A percentile compares a stretch with the other conserved stretches of the same genome.
These are phyloP conservation scores for Arizona elegans DNA, from an alignment of 2,113 vertebrate species.

Conservation along the genomic window DNA sequence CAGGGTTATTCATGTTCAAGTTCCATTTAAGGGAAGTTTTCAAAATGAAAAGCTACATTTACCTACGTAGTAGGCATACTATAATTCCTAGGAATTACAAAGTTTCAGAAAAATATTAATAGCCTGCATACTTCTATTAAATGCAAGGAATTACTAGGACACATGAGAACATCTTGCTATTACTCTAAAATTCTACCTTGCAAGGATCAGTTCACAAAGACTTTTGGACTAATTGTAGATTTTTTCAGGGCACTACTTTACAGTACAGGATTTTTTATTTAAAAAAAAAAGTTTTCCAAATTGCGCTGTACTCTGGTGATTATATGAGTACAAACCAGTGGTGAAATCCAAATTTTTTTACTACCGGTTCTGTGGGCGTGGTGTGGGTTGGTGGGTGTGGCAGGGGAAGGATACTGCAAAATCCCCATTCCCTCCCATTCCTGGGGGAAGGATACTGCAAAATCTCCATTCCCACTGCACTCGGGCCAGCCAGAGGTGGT, in stretches of 20 bases:
- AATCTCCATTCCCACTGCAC: too few species aligned
- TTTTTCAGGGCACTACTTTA: neutral
- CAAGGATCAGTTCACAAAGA: neutral
- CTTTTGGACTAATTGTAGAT: neutral
- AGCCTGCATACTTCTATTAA: conserved; percentile 18
- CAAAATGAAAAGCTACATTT: conserved; percentile 49
- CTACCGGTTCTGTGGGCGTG: too few species aligned
- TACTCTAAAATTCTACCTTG: neutral
- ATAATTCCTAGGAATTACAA: conserved; percentile 32
- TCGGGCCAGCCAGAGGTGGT: too few species aligned
- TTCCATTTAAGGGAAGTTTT: conserved; percentile 23
- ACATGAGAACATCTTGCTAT: conserved; percentile 23
- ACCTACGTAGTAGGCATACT: conserved; percentile 64
- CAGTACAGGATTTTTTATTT: too few species aligned
- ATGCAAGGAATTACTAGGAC: conserved; percentile 7
- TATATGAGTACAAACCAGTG: neutral
- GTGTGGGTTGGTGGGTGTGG: too few species aligned
- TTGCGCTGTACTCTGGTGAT: neutral
- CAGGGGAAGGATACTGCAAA: too few species aligned
- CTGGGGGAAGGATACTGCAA: too few species aligned
- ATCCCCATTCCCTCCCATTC: too few species aligned
- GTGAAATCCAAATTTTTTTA: too few species aligned
- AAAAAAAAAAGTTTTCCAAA: neutral
- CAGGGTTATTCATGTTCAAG: neutral
- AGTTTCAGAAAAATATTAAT: conserved; percentile 11